phyloP scores from a whole-genome alignment of 2,888 invertebrate genomes.

The Pterobdella sp. region DNA sequence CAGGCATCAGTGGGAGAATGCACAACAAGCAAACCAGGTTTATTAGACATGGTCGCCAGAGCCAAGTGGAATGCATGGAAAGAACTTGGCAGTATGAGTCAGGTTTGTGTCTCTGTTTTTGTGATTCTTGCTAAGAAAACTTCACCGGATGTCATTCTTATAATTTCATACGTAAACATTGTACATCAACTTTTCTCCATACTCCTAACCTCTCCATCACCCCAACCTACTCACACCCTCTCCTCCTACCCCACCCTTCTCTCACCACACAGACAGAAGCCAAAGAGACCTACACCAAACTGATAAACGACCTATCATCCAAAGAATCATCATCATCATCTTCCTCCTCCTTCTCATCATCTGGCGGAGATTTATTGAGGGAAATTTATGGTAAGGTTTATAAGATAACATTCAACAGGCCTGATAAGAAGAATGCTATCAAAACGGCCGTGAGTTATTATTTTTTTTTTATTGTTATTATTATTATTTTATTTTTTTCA shows the following conservation, averaged over 20 bases:
- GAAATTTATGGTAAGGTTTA: conserved; percentile 41
- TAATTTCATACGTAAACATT: no score
- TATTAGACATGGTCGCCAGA: conserved; percentile 56
- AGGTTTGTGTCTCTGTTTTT: conserved; percentile 49
- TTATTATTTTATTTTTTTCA: not conserved
- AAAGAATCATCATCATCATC: conserved; percentile 31
- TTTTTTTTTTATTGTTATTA: not conserved
- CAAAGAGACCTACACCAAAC: conserved; percentile 52
- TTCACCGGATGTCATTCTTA: no score
- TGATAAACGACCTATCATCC: conserved; percentile 50
- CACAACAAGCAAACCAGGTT: conserved; percentile 54
- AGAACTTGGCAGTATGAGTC: conserved; percentile 52
- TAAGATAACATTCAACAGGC: conserved; percentile 62
- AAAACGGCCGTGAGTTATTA: conserved; percentile 50
- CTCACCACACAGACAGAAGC: conserved; percentile 53
- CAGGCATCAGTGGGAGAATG: conserved; percentile 54
- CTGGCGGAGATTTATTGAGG: conserved; percentile 39
- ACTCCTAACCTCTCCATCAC: not conserved
- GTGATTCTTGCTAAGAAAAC: no score
- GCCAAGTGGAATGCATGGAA: conserved; percentile 59
- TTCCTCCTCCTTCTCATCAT: not conserved
- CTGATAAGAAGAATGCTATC: conserved; percentile 72
- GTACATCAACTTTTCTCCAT: not conserved
- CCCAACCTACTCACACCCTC: not conserved
- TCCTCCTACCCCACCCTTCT: not conserved